Percentiles rank a stretch among this genome's conserved stretches.
These are phyloP conservation scores for Zoanthus solanderi DNA, from an alignment of 92 coral and sea anemone species.

Conservation along the genomic window DNA sequence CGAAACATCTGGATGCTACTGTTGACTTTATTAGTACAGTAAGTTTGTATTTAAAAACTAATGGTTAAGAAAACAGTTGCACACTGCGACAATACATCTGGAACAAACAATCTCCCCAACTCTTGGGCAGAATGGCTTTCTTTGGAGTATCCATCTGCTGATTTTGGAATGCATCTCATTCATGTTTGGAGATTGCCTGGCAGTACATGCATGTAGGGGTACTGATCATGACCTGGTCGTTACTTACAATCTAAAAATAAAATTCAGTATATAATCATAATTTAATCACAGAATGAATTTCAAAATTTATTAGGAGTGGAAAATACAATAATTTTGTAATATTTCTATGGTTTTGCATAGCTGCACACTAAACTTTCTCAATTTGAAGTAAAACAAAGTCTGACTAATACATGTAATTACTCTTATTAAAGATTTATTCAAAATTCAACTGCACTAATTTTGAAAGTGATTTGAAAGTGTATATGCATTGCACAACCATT, in stretches of 20 bases:
- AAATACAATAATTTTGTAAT: neutral
- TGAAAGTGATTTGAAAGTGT: neutral
- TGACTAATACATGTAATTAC: neutral
- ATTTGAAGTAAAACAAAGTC: neutral
- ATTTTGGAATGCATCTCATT: constrained; percentile 49
- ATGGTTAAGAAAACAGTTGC: no score
- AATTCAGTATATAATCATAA: no score
- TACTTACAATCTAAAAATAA: no score
- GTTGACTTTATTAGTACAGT: no score
- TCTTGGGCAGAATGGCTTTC: constrained; percentile 32
- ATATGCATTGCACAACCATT: neutral
- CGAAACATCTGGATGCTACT: no score
- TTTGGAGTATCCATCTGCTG: constrained; percentile 55
- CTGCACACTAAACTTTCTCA: neutral
- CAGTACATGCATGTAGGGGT: no score
- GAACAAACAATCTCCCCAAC: constrained; percentile 17
- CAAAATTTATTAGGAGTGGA: neutral
- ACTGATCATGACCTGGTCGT: no score
- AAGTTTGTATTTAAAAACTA: no score
- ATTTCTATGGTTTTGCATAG: neutral
- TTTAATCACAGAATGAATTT: neutral
- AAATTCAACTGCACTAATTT: no score
- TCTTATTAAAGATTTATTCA: neutral
- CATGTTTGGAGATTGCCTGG: constrained; percentile 47
- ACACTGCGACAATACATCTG: neutral